Base-by-base conservation (phyloP, 2,113 vertebrate species). In the Psittacus erithacus region DNA sequence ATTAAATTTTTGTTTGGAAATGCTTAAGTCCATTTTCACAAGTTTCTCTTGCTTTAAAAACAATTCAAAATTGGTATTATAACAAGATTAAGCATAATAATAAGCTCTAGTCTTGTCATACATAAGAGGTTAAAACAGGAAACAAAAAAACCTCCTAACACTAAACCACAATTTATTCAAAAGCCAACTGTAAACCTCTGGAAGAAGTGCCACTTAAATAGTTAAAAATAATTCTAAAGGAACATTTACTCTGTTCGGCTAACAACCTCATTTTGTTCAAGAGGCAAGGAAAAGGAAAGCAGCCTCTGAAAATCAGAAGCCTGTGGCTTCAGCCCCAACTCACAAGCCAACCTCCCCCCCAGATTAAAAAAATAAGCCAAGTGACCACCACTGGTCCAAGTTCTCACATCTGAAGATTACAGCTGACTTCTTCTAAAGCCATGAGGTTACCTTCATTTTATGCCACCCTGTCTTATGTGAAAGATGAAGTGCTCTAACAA, bases 311-410 rank as follows among this genome's bases (percentile, higher is more conserved):
- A 78, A 23, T 14, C 22, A 50, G 20, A 33, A n/a, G 31, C 20
- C 35, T 35, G 18, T 41, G 27, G 16, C 44, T 57, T 70, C 73
- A 65, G 53, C 25, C 17, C 11, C 23, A 68, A 17, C 7, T 27
- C 35, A 57, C 8, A 71, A 65, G 17, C 6, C 5, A 11, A 64
- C 0, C 2, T 6, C 7, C 9, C 5, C 2, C 2, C 2, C 5
- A 25, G 47, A 33, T 23, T 6, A 55, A 73, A 90, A 63, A 39
- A 76, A 38, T 15, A 57, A 63, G 22, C 35, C 18, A 73, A 39
- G 22, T 53, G 44, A 62, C 11, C 11, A 49, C 12, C 9, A 35
- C 2, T 16, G 31, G 18, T 60, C 18, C 46, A 60, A 35, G 5
- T 31, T 62, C 19, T 77, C 31, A 69, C 60, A 64, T 19, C 6